Evolutionary conservation across 1,140 invertebrate genomes (phyloP).

Genomic region (Platyscapa corneri): DNA sequence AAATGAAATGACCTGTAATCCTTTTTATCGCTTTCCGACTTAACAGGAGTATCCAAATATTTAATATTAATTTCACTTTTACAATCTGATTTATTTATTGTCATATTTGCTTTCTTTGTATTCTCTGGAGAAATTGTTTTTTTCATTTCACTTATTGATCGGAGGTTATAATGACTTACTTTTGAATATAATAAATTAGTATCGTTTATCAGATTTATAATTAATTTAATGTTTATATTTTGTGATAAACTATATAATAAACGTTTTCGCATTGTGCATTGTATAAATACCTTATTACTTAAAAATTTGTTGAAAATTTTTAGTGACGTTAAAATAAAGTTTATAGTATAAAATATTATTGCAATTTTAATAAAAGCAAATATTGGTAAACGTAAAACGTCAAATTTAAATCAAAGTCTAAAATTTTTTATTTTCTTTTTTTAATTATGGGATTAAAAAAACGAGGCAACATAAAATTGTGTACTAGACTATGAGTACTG

Average conservation of each 20-base stretch:
- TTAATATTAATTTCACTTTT: slow-evolving; percentile 52
- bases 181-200: background rate
- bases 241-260: slow-evolving; percentile 44
- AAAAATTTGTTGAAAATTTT: background rate
- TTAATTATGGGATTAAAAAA: too few relatives aligned
- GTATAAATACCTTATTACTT: background rate
- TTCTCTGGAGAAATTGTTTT: background rate
- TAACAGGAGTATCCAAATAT: slow-evolving; percentile 71
- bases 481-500: too few relatives aligned
- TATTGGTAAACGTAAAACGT: background rate
- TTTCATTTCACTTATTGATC: background rate
- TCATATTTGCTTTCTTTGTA: slow-evolving; percentile 31
- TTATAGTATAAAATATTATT: background rate
- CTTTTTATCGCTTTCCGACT: slow-evolving; percentile 78
- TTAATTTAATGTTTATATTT: slow-evolving; percentile 56
- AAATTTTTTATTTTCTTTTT: too few relatives aligned
- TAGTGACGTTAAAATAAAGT: background rate
- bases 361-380: background rate
- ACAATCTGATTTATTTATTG: slow-evolving; percentile 1
- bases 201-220: background rate
- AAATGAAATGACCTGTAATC: slow-evolving; percentile 72
- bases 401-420: background rate
- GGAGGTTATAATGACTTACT: slow-evolving; percentile 36
- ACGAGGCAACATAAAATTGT: too few relatives aligned
- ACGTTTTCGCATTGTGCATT: slow-evolving; percentile 56